Evolutionary conservation across 2,888 invertebrate species (phyloP).

Genomic region (Anthrax anthrax): DNA sequence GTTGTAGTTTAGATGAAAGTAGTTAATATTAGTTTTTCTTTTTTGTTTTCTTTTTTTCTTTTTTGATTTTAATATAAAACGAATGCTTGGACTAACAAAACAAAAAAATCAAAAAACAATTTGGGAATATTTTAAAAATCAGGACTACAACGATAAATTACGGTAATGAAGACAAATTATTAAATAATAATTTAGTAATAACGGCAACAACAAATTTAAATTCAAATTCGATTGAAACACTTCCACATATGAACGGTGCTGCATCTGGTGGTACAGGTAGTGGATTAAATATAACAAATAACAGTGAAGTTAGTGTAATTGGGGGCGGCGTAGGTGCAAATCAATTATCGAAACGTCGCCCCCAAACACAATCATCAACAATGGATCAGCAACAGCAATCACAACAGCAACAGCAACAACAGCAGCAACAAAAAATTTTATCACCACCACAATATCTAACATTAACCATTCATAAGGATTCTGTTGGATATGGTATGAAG

Average conservation of each 20-base stretch:
- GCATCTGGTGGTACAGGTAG: conserved; percentile 3
- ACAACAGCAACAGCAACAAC: conserved; percentile 12
- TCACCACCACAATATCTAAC: conserved; percentile 20
- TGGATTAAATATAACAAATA: conserved; percentile 6
- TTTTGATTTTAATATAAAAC: too few relatives aligned
- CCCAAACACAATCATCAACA: conserved; percentile 21
- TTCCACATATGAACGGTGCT: conserved; percentile 10
- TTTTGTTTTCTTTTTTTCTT: too few relatives aligned
- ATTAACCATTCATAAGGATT: conserved; percentile 33
- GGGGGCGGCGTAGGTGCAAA: conserved; percentile 15
- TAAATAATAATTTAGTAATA: not conserved
- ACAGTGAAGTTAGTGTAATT: conserved; percentile 12
- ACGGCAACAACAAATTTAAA: not conserved
- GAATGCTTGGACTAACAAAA: too few relatives aligned
- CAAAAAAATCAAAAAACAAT: too few relatives aligned
- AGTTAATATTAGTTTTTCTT: too few relatives aligned
- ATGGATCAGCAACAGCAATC: conserved; percentile 1
- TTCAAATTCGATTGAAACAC: not conserved
- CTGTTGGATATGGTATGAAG: conserved; percentile 36
- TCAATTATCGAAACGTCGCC: conserved; percentile 23
- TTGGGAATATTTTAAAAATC: too few relatives aligned
- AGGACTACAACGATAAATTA: not conserved
- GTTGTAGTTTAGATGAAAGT: too few relatives aligned
- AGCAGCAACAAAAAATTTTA: conserved; percentile 6
- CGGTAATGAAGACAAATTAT: not conserved